A percentile compares a stretch with the other conserved stretches of the same genome.
Evolutionary conservation across 53 echinoderm and acorn worm genomes (phyloP).

Genomic region (Pentamera pediparva): DNA sequence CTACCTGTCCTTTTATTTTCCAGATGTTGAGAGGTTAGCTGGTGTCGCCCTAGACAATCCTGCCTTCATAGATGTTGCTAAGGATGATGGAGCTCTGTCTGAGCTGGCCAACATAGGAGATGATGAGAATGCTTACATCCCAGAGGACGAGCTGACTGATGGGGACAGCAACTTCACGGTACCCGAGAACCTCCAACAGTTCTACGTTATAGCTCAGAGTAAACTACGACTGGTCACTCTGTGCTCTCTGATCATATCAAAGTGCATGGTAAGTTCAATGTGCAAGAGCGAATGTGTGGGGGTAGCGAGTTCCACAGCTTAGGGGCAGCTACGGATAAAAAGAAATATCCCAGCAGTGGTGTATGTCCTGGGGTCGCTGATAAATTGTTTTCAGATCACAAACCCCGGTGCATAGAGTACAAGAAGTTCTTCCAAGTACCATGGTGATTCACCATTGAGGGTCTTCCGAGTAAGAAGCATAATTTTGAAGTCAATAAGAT

Average conservation of each 20-base stretch:
- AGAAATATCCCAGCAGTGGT: no score
- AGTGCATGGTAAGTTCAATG: constrained; percentile 72
- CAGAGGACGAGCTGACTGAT: constrained; percentile 8
- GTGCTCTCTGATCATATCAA: constrained; percentile 61
- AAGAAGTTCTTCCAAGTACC: no score
- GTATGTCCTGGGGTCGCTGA: no score
- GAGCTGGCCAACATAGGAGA: not conserved
- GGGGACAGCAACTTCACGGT: constrained; percentile 46
- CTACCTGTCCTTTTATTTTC: not conserved
- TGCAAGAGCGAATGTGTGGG: no score
- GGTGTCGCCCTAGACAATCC: constrained; percentile 77
- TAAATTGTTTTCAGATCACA: no score
- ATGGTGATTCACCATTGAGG: no score
- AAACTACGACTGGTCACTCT: constrained; percentile 88
- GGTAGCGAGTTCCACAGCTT: no score
- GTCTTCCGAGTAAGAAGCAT: no score
- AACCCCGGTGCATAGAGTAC: no score
- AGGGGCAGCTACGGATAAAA: no score
- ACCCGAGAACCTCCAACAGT: constrained; percentile 74
- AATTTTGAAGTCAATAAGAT: no score
- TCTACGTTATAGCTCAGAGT: constrained; percentile 87
- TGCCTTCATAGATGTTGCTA: constrained; percentile 62
- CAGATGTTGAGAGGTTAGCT: constrained; percentile 78
- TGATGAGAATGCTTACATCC: constrained; percentile 8
- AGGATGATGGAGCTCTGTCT: constrained; percentile 19